Conservation (phyloP, 2,888 invertebrate genomes). For the Volucella bombylans region DNA sequence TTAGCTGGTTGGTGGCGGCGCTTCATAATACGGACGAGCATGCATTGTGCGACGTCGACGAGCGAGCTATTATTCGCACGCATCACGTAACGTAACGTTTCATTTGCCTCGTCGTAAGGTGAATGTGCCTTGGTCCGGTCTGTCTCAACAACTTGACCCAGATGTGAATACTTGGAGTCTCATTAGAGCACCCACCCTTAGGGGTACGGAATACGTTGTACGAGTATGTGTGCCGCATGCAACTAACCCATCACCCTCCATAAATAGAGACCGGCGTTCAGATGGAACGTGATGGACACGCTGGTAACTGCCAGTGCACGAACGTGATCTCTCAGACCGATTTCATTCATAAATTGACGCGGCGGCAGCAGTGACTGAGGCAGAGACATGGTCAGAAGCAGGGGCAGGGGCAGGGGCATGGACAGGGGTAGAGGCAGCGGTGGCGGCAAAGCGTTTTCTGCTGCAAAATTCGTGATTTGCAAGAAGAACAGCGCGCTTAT, state of each 20-base stretch:
- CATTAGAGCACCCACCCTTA: conserved; percentile 73
- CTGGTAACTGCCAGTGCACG: conserved; percentile 76
- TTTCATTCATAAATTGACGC: conserved; percentile 75
- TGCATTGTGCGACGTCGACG: conserved; percentile 42
- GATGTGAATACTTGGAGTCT: conserved; percentile 66
- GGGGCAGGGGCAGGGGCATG: not conserved
- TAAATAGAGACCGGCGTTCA: conserved; percentile 69
- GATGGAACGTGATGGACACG: conserved; percentile 81
- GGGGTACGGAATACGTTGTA: conserved; percentile 27
- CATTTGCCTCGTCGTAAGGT: conserved; percentile 64
- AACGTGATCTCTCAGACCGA: conserved; percentile 76
- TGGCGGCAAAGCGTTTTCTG: conserved; percentile 60
- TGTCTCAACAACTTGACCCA: conserved; percentile 67
- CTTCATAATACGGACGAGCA: conserved; percentile 49
- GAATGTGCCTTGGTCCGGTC: conserved; percentile 59
- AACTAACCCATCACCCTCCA: conserved; percentile 70
- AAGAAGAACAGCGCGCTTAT: conserved; percentile 71
- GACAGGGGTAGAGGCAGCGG: conserved; percentile 22
- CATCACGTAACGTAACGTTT: conserved; percentile 74
- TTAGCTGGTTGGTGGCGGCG: conserved; percentile 34
- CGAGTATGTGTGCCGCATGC: conserved; percentile 59
- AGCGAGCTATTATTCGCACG: conserved; percentile 64
- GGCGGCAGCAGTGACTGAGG: conserved; percentile 35
- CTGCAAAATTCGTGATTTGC: conserved; percentile 74
- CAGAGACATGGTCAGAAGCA: conserved; percentile 23